Conservation (phyloP, 2,113 vertebrate genomes). For the Bambusicola thoracicus region DNA sequence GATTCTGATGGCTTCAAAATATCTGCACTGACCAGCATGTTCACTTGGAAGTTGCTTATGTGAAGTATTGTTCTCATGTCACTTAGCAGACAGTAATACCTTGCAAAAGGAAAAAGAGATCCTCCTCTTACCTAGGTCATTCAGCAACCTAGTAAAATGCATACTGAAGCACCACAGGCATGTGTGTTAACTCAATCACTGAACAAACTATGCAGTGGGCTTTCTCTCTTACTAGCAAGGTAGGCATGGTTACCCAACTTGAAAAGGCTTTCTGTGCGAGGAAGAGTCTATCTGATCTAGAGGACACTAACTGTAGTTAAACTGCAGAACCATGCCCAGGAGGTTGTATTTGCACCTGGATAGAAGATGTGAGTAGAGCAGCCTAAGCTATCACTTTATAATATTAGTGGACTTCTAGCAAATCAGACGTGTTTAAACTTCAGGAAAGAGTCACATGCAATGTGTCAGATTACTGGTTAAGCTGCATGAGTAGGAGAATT, state of each 20-base stretch:
- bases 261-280: not conserved
- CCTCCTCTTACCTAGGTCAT: not conserved
- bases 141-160: not conserved
- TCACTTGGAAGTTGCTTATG: not conserved
- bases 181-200: not conserved
- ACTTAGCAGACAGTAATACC: not conserved
- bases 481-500: not conserved
- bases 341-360: not conserved
- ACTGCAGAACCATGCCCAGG: not conserved
- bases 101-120: not conserved
- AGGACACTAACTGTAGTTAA: not conserved
- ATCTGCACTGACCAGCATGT: slow-evolving; percentile 10
- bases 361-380: not conserved
- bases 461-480: not conserved
- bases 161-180: not conserved
- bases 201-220: not conserved
- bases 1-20: not conserved
- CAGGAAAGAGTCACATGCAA: not conserved
- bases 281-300: not conserved
- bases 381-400: not conserved
- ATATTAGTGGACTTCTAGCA: not conserved
- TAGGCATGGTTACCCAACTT: not conserved
- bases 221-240: not conserved
- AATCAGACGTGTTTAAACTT: not conserved
- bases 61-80: not conserved